Evolutionary conservation across 1,140 invertebrate genomes (phyloP).

Genomic region (Diabrotica undecimpunctata): DNA sequence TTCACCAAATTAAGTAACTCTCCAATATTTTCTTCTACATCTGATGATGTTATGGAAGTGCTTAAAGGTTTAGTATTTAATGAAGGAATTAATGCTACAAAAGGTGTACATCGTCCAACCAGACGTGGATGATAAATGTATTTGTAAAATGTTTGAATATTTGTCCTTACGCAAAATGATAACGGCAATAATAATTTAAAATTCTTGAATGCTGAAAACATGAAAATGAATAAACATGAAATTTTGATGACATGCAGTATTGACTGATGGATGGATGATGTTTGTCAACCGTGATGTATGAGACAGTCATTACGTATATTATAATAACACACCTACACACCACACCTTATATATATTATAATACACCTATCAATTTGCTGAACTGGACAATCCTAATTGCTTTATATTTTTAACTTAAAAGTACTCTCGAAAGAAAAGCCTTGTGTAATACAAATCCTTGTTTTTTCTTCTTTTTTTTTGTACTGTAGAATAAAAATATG

Average conservation of each 20-base stretch:
- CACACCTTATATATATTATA: too few species aligned
- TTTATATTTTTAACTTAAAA: too few species aligned
- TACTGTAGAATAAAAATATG: too few species aligned
- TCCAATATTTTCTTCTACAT: slow-evolving; percentile 44
- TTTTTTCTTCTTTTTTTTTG: too few species aligned
- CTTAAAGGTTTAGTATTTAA: background rate
- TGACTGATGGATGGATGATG: too few species aligned
- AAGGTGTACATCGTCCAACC: background rate
- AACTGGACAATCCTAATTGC: too few species aligned
- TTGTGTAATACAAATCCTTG: too few species aligned
- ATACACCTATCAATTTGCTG: too few species aligned
- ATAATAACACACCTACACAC: too few species aligned
- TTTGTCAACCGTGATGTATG: too few species aligned
- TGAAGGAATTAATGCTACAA: background rate
- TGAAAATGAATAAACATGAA: slow-evolving; percentile 13
- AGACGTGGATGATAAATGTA: background rate
- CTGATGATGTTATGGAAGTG: slow-evolving; percentile 20
- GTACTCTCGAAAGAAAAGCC: too few species aligned
- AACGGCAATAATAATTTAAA: background rate
- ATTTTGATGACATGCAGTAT: background rate
- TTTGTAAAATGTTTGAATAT: slow-evolving; percentile 8
- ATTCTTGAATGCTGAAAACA: slow-evolving; percentile 9
- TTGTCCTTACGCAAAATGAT: background rate
- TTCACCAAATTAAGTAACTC: slow-evolving; percentile 41
- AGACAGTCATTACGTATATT: too few species aligned